These are phyloP conservation scores for Lymantria dispar DNA, from an alignment of 2,888 invertebrate genomes.

Conservation along the genomic window DNA sequence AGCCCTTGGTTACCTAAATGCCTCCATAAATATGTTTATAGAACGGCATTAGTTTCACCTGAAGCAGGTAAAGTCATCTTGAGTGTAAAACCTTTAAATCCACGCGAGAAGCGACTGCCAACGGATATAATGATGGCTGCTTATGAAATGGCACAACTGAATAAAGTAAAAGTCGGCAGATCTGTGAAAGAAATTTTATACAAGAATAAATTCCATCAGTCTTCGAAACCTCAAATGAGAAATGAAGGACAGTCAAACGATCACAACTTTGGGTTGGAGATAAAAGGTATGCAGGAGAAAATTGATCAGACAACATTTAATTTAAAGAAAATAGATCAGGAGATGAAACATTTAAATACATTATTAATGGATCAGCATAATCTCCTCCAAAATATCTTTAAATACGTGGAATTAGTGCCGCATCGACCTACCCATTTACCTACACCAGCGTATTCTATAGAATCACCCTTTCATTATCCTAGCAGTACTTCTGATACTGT, in stretches of 20 bases:
- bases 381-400: slow-evolving; percentile 61
- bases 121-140: slow-evolving; percentile 90
- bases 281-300: slow-evolving; percentile 85
- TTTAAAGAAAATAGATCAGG: slow-evolving; percentile 86
- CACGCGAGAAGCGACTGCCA: slow-evolving; percentile 90
- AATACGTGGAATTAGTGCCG: slow-evolving; percentile 44
- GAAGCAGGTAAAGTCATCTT: slow-evolving; percentile 91
- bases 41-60: slow-evolving; percentile 90
- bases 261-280: slow-evolving; percentile 78
- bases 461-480: slow-evolving; percentile 62
- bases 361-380: slow-evolving; percentile 68
- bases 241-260: slow-evolving; percentile 74
- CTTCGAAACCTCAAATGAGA: slow-evolving; percentile 78
- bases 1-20: slow-evolving; percentile 89
- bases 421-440: slow-evolving; percentile 45
- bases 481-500: slow-evolving; percentile 43
- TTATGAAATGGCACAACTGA: slow-evolving; percentile 89
- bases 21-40: slow-evolving; percentile 87
- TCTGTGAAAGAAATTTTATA: slow-evolving; percentile 84
- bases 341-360: slow-evolving; percentile 85
- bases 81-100: slow-evolving; percentile 91
- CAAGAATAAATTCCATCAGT: slow-evolving; percentile 75
- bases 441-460: slow-evolving; percentile 49
- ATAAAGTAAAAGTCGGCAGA: slow-evolving; percentile 85
- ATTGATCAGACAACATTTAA: slow-evolving; percentile 87